Base-by-base conservation (phyloP, 2,113 vertebrate species). In the Colossoma macropomum region DNA sequence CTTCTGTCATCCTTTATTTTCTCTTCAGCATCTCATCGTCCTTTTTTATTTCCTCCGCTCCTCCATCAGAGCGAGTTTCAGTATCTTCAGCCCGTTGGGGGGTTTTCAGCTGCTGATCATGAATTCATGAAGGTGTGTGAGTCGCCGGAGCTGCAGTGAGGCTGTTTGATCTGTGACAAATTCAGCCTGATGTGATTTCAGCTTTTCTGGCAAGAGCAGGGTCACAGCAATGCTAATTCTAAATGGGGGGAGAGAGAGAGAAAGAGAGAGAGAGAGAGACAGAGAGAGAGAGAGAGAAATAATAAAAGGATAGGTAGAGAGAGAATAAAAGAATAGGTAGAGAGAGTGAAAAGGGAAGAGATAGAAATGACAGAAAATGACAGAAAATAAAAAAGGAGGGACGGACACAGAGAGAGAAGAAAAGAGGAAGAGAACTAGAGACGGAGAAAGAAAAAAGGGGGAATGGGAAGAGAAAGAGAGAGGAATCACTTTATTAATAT, bases 81-180 rank as follows among this genome's bases (percentile, higher is more conserved):
- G 30, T 30, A 6, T 16, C 27, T 41, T 10, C 27, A 23, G 48
- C 48, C 52, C 50, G 16, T 34, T 23, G 41, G 23, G 17, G 62
- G 66, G 72, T 62, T 75, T 28, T 27, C 52, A 28, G 41, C 66
- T 50, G 65, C 75, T 68, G 79, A 81, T 86, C 66, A 77, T 74
- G 83, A 74, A 86, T 84, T 54, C 60, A 73, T 84, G 73, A 74
- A 74, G 65, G 78, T 30, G 50, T 41, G n/a, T 16, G 52, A 52
- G 50, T 19, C 50, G 3, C 50, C 17, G 50, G 50, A 52, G 50
- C 50, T 52, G 50, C 50, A 52, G 34, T 28, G 65, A 28, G 76
- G 30, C 11, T 0, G 69, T 75, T 86, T 84, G 78, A 86, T 86
- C 73, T 81, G 66, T n/a, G 81, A 71, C 84, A 84, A 70, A 62